Base-by-base conservation (phyloP, 2,797 vertebrate species). In the Aldrovandia affinis region DNA sequence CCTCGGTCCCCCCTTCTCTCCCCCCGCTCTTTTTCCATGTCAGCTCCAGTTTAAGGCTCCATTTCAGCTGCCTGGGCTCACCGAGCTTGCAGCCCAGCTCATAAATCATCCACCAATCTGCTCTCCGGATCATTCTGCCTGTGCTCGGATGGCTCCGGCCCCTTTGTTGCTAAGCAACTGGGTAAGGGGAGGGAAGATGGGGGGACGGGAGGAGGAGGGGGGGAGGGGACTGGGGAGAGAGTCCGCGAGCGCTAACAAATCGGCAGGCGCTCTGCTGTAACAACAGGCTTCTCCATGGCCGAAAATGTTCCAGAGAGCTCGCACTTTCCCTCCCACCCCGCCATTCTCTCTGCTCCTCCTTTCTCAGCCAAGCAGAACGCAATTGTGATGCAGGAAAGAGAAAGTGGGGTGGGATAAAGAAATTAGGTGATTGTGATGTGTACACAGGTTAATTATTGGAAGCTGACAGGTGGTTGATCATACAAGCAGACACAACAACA, bases 41-140 rank as follows among this genome's bases (percentile, higher is more conserved):
- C 93, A 88, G 93, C 91, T 96, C 94, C 94, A 86, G 90, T 92
- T 94, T 91, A 94, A 94, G 94, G 94, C 95, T 96, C 94, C 93
- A 95, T 96, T 96, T 95, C 96, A 95, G 95, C 95, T 96, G 96
- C 96, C 92, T 85, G 92, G 93, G 94, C 95, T 97, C 95, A 90
- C 95, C 88, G 90, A 91, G 94, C 95, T 94, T 91, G 85, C 83
- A 94, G 95, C 95, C 95, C 93, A 88, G 91, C 94, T 95, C 95
- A 98, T 98, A 97, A 97, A 98, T 99, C 97, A 97, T 93, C 96
- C 95, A 87, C 95, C 96, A 95, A 95, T 96, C 97, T 95, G 96
- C 96, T 96, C 95, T 87, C 93, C 92, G 95, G 96, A 96, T 97
- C 87, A 94, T 94, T 94, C 94, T 93, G 95, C 95, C 96, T 95